Evolutionary conservation across 2,113 vertebrate species (phyloP).

Genomic region (Noturus placidus): DNA sequence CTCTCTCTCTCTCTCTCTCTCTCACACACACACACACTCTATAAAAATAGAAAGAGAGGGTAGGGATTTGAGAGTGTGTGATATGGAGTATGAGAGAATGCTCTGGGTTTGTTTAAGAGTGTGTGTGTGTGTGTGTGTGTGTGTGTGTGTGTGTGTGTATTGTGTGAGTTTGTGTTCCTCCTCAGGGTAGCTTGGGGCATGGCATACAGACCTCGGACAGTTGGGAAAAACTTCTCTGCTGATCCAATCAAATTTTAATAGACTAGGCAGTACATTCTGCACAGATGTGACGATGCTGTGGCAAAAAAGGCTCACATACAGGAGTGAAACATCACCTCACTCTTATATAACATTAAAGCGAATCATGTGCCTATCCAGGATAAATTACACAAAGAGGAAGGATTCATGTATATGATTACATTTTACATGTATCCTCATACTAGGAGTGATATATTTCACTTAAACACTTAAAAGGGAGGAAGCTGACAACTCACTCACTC

Average conservation of each 20-base stretch:
- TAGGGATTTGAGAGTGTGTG: slow-evolving; percentile 37
- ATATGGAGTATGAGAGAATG: slow-evolving; percentile 58
- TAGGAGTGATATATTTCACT: slow-evolving; percentile 27
- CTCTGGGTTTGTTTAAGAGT: slow-evolving; percentile 36
- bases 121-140: not conserved
- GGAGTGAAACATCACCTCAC: slow-evolving; percentile 25
- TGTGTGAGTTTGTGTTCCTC: slow-evolving; percentile 44
- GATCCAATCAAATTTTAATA: slow-evolving; percentile 42
- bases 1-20: no score
- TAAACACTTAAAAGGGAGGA: slow-evolving; percentile 30
- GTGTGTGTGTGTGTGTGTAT: slow-evolving; percentile 16
- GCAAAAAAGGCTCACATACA: not conserved
- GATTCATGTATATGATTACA: not conserved
- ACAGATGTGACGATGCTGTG: not conserved
- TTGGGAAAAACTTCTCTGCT: slow-evolving; percentile 43
- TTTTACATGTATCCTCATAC: not conserved
- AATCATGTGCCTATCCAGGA: not conserved
- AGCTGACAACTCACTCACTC: slow-evolving; percentile 9
- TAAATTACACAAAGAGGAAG: slow-evolving; percentile 8
- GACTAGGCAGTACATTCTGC: slow-evolving; percentile 24
- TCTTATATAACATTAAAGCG: not conserved
- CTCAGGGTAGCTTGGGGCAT: slow-evolving; percentile 41
- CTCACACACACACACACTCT: slow-evolving; percentile 20
- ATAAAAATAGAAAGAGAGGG: slow-evolving; percentile 40
- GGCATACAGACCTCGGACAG: slow-evolving; percentile 45